A percentile compares a stretch with the other conserved stretches of the same genome.
Conservation (phyloP, 2,797 vertebrate genomes). For the Rhinophrynus dorsalis region DNA sequence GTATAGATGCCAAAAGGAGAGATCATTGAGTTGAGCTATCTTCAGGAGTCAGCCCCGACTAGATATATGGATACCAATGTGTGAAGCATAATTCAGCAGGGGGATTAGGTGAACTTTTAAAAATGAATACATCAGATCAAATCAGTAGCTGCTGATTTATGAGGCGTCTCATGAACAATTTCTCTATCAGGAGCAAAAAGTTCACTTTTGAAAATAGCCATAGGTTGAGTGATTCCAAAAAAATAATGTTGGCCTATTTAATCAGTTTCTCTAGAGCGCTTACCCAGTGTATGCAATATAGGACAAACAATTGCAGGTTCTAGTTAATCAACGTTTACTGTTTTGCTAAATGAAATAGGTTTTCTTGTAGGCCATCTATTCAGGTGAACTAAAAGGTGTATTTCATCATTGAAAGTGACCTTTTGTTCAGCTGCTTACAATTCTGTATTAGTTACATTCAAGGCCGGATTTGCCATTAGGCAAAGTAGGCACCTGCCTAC, state of each 20-base stretch:
- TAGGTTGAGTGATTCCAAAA: slow-evolving; percentile 33
- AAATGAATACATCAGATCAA: slow-evolving; percentile 40
- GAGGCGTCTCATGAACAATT: slow-evolving; percentile 20
- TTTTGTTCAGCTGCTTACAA: too few relatives aligned
- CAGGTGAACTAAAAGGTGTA: too few relatives aligned
- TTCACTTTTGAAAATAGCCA: slow-evolving; percentile 26
- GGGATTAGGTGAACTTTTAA: slow-evolving; percentile 48
- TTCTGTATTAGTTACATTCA: too few relatives aligned
- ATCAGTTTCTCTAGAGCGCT: slow-evolving; percentile 12
- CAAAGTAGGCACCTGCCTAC: too few relatives aligned
- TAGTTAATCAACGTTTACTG: too few relatives aligned
- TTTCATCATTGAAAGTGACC: too few relatives aligned
- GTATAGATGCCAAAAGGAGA: slow-evolving; percentile 64
- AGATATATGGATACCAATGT: slow-evolving; percentile 29
- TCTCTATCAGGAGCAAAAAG: slow-evolving; percentile 24
- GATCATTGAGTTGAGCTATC: slow-evolving; percentile 54
- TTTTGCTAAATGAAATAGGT: too few relatives aligned
- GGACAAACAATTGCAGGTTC: too few relatives aligned
- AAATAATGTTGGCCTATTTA: slow-evolving; percentile 38
- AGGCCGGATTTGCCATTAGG: too few relatives aligned
- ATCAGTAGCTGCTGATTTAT: slow-evolving; percentile 32
- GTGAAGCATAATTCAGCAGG: slow-evolving; percentile 29
- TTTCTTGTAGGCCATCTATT: too few relatives aligned
- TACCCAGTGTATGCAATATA: slow-evolving; percentile 3
- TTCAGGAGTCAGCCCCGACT: slow-evolving; percentile 57